Evolutionary conservation across 2,113 vertebrate species (phyloP), one percentile per base, ranked within the genome.

Genomic region (Conger conger): DNA sequence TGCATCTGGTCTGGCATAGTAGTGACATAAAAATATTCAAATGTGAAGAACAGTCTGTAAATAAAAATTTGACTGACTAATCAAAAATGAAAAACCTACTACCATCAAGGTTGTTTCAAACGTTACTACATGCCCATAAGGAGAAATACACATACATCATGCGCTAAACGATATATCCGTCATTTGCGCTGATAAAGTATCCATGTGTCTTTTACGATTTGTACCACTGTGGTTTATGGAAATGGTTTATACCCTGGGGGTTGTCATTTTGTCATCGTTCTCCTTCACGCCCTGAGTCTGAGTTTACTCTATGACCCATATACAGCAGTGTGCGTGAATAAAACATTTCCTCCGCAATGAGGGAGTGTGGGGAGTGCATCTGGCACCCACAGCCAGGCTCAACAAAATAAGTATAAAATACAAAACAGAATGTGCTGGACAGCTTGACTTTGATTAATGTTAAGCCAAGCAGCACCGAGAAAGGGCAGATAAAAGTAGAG

Each of bases 401-500:
- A 60, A 60, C 57, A 27, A 63, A 63, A 63, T 27, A 73, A 30
- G 7, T 11, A 13, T 33, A 33, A 73, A 73, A 73, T 33, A 73
- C 68, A n/a, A 73, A 13, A 33, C 27, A 7, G 68, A 73, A 73
- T 73, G 68, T 73, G 68, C 68, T 73, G 68, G 68, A 73, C 68
- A 73, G 68, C 68, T 73, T 73, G 68, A 73, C 68, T 73, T 73
- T 73, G 68, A 73, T 73, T 73, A 73, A 73, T 73, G 68, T 30
- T 73, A 33, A 73, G 68, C n/a, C 68, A 33, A 73, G 9, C 68
- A 15, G 68, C 15, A 73, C 5, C n/a, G 13, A 73, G 68, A 73
- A 33, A 73, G 68, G 68, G 68, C 68, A 73, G 68, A 73, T 73
- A 73, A 73, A 73, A 30, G 68, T 73, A 33, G 68, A 73, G 33